phyloP scores from a whole-genome alignment of 2,888 invertebrate species.

The Athripsodes cinereus region DNA sequence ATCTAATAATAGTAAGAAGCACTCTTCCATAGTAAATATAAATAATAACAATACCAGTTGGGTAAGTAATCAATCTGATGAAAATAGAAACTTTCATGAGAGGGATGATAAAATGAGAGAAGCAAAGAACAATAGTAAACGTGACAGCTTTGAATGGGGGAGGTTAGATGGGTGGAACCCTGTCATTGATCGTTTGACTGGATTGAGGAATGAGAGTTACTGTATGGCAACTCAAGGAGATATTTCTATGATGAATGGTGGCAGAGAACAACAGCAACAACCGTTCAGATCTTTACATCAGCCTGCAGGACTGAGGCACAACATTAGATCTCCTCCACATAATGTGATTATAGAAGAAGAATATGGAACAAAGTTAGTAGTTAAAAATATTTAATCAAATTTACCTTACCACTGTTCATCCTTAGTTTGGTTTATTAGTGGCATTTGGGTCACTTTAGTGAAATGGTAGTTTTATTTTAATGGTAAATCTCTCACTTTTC shows the following conservation, averaged over 20 bases:
- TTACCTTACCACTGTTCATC: too few relatives aligned
- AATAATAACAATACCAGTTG: constrained; percentile 46
- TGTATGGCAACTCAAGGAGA: constrained; percentile 73
- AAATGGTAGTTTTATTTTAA: too few relatives aligned
- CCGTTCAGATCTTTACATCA: constrained; percentile 31
- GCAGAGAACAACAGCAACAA: constrained; percentile 39
- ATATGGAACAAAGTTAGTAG: constrained; percentile 36
- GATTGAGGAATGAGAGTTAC: constrained; percentile 85
- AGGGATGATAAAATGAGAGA: constrained; percentile 38
- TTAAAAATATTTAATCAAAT: too few relatives aligned
- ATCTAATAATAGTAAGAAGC: constrained; percentile 35
- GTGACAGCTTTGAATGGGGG: constrained; percentile 54
- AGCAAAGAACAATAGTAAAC: constrained; percentile 45
- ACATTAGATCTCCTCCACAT: constrained; percentile 48
- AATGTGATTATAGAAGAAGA: constrained; percentile 63
- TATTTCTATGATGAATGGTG: constrained; percentile 50
- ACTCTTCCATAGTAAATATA: constrained; percentile 46
- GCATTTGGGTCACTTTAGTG: too few relatives aligned
- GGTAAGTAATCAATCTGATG: constrained; percentile 48
- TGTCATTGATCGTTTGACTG: constrained; percentile 80
- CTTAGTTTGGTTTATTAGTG: too few relatives aligned
- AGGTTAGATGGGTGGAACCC: constrained; percentile 73
- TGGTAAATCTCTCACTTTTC: too few relatives aligned
- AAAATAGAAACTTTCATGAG: constrained; percentile 47
- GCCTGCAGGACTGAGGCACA: constrained; percentile 30